A percentile compares a stretch with the other conserved stretches of the same genome.
These are phyloP conservation scores for Dasyurus viverrinus DNA, from an alignment of 2,113 vertebrate species.

Conservation along the genomic window DNA sequence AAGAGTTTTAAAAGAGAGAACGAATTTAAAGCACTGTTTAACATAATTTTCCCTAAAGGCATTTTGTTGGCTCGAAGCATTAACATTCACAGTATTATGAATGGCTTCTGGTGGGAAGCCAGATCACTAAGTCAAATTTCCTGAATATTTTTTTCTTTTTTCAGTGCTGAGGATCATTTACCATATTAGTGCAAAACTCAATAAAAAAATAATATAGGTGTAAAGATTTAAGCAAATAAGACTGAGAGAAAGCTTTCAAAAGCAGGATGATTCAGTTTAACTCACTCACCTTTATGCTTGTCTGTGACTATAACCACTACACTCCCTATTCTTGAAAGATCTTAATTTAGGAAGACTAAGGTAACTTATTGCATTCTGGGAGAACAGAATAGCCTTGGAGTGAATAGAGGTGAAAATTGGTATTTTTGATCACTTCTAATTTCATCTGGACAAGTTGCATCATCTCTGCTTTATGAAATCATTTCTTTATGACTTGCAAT, in stretches of 20 bases:
- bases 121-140: background rate
- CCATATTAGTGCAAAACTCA: background rate
- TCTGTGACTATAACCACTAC: background rate
- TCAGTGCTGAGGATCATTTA: background rate
- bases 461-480: slow-evolving; percentile 40
- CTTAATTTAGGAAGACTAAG: background rate
- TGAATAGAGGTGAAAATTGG: background rate
- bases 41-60: background rate
- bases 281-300: background rate
- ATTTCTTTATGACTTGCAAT: slow-evolving; percentile 74
- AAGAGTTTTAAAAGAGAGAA: background rate
- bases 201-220: background rate
- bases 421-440: background rate
- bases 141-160: background rate
- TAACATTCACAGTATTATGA: background rate
- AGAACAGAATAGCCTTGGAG: background rate
- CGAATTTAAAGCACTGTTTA: slow-evolving; percentile 6
- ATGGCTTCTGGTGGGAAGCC: background rate
- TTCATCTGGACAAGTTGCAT: slow-evolving; percentile 35
- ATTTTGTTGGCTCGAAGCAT: background rate
- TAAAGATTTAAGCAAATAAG: background rate
- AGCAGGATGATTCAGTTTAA: background rate
- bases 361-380: background rate
- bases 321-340: background rate
- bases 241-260: background rate